Base-by-base conservation (phyloP, 1,140 invertebrate genomes). In the Daktulosphaira vitifoliae region DNA sequence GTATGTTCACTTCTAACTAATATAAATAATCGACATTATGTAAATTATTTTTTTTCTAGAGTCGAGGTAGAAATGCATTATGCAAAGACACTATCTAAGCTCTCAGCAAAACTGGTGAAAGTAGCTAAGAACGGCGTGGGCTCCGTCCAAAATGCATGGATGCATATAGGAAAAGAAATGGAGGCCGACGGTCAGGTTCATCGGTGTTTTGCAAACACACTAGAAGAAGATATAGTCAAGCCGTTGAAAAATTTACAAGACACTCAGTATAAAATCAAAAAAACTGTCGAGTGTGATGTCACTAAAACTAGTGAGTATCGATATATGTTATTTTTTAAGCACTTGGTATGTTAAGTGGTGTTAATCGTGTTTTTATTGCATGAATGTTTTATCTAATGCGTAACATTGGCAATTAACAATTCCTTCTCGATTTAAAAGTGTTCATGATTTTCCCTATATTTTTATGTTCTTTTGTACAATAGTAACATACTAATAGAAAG, bases 51-150 rank as follows among this genome's bases (percentile, higher is more conserved):
- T n/a, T n/a, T 70, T 78, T 81, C 62, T 76, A 90, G 89, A 79
- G 86, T 91, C 56, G 92, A 96, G 73, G 80, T 90, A 65, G 92
- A 96, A 78, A 81, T 84, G 13, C 84, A 84, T 68, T 96, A 96
- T 76, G 88, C 91, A 15, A 96, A 94, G 80, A 87, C 85, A 56
- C 79, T 96, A 25, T 83, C 84, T 65, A 96, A 94, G 76, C 77
- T 96, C 49, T 88, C 90, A 42, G 79, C 79, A 2, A 95, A 94
- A 78, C 77, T 96, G 49, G 80, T 85, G 38, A 92, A 92, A 75
- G 87, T 87, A 0, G 75, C 84, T 13, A 80, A 80, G 66, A 81
- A 90, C 72, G 83, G 84, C 51, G 80, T 86, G 25, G 91, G 91
- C 13, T 88, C 86, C 52, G 81, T 93, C 49, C 85, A 86, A 65